A percentile compares a stretch with the other conserved stretches of the same genome.
Evolutionary conservation across 2,797 vertebrate genomes (phyloP).

Genomic region (Lacerta bilineata): DNA sequence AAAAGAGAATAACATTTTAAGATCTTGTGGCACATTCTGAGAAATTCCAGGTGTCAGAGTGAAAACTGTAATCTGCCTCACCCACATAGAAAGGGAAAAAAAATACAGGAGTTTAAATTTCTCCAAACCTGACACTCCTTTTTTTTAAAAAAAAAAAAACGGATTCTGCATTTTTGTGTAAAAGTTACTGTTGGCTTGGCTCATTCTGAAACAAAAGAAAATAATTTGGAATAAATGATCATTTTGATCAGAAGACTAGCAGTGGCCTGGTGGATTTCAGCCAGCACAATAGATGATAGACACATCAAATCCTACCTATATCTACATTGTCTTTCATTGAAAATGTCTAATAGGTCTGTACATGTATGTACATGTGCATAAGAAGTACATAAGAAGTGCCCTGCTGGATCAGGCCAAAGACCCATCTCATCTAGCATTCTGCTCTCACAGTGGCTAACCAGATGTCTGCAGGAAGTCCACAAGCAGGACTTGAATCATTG

Average conservation of each 20-base stretch:
- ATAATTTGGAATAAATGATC: neutral
- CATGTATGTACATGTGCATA: neutral
- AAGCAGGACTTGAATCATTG: too few relatives aligned
- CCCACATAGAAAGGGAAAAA: neutral
- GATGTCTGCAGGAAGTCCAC: too few relatives aligned
- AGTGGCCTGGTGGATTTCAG: neutral
- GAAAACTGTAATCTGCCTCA: constrained; percentile 35
- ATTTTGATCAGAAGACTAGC: neutral
- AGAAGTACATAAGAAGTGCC: too few relatives aligned
- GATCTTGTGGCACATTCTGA: constrained; percentile 46
- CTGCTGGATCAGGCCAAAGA: too few relatives aligned
- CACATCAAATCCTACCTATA: too few relatives aligned
- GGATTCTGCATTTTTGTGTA: neutral
- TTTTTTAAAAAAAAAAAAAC: neutral
- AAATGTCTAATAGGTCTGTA: neutral
- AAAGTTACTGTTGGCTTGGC: neutral
- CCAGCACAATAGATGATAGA: too few relatives aligned
- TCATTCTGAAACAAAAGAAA: neutral
- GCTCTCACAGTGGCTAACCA: too few relatives aligned
- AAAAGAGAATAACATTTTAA: constrained; percentile 67
- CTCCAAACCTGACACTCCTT: neutral
- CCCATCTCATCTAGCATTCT: too few relatives aligned
- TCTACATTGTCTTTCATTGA: too few relatives aligned
- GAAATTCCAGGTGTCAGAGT: constrained; percentile 38
- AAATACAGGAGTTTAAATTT: constrained; percentile 11